A percentile compares a stretch with the other conserved stretches of the same genome.
These are phyloP conservation scores for Drosophila flavopinicola DNA, from an alignment of 2,888 invertebrate genomes.

Conservation along the genomic window DNA sequence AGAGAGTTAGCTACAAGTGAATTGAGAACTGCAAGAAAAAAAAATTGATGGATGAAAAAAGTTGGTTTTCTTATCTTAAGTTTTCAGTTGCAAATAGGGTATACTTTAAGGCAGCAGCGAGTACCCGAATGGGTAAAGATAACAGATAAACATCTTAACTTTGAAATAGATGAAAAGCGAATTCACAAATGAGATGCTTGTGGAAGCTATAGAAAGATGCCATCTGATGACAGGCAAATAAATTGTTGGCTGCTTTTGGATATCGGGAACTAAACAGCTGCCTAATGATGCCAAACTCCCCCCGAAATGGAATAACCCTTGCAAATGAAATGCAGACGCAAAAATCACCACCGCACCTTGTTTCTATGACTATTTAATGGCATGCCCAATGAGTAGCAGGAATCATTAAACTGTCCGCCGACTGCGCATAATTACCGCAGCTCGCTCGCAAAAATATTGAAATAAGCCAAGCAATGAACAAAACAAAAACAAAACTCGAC, in stretches of 20 bases:
- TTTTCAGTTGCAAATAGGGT: constrained; percentile 20
- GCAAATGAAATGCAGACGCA: neutral
- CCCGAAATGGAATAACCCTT: constrained; percentile 37
- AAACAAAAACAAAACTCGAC: constrained; percentile 26
- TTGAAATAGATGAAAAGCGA: constrained; percentile 31
- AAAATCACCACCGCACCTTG: constrained; percentile 5
- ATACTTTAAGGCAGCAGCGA: neutral
- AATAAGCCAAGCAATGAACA: constrained; percentile 37
- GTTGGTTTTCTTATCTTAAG: too few relatives aligned
- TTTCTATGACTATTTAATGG: constrained; percentile 50
- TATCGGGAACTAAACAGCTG: constrained; percentile 48
- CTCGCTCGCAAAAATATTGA: constrained; percentile 45
- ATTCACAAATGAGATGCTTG: constrained; percentile 41
- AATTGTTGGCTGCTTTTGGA: constrained; percentile 23
- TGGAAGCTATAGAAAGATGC: constrained; percentile 8
- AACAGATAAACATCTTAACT: constrained; percentile 33
- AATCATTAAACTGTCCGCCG: constrained; percentile 35
- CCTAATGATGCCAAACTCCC: constrained; percentile 33
- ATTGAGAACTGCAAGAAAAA: neutral
- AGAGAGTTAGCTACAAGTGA: neutral
- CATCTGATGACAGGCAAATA: constrained; percentile 48
- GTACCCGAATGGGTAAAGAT: constrained; percentile 16
- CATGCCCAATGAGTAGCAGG: constrained; percentile 61
- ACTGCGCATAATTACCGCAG: constrained; percentile 45
- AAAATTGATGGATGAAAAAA: constrained; percentile 18